Percentiles rank a stretch among this genome's conserved stretches.
phyloP scores from a whole-genome alignment of 2,888 invertebrate species.

The Temnothorax ravouxi region DNA sequence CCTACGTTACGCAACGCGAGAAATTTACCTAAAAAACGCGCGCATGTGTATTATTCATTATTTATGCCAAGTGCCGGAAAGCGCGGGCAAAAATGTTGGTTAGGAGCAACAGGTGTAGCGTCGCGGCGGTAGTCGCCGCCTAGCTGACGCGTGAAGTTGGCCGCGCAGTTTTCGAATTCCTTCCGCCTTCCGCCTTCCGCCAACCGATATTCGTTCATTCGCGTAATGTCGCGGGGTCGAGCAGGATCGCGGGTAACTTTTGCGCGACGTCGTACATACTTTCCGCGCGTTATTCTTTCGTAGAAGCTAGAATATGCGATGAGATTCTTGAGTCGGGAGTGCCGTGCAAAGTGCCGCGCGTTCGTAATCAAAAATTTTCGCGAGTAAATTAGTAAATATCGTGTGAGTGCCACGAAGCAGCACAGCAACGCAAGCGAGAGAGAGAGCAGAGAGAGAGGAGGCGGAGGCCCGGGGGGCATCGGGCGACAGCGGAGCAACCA shows the following conservation, averaged over 20 bases:
- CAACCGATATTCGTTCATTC: too few relatives aligned
- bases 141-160: neutral
- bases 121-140: neutral
- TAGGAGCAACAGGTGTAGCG: neutral
- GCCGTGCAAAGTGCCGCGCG: neutral
- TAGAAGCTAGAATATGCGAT: neutral
- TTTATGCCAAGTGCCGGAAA: neutral
- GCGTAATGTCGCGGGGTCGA: neutral
- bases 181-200: too few relatives aligned
- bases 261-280: neutral
- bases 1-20: neutral
- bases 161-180: neutral
- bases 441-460: neutral
- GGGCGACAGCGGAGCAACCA: neutral
- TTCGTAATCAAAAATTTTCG: neutral
- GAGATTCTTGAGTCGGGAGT: neutral
- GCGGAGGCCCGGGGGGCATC: neutral
- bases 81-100: neutral
- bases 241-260: neutral
- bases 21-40: neutral
- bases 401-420: neutral
- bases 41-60: neutral
- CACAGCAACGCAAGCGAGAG: neutral
- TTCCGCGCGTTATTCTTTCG: neutral
- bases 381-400: too few relatives aligned